Evolutionary conservation across 2,888 invertebrate species (phyloP).

Genomic region (Mycalesis mineus): DNA sequence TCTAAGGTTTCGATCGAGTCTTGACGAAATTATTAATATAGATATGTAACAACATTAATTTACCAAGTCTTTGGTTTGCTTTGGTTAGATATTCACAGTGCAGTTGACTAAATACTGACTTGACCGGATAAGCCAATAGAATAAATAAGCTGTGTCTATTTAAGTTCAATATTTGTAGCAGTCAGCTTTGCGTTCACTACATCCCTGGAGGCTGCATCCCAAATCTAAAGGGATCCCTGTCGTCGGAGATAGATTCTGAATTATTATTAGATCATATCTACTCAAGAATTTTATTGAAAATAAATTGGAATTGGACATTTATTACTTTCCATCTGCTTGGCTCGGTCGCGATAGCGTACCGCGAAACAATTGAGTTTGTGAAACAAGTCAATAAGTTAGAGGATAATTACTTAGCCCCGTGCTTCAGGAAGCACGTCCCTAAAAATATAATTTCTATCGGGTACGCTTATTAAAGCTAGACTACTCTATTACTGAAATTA

Average conservation of each 20-base stretch:
- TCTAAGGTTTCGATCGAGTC: too few species aligned
- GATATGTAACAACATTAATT: too few species aligned
- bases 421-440: background rate
- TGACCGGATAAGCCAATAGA: too few species aligned
- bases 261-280: conserved; percentile 12
- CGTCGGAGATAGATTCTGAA: conserved; percentile 12
- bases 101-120: too few species aligned
- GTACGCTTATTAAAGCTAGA: too few species aligned
- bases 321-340: background rate
- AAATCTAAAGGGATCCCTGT: conserved; percentile 12
- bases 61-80: too few species aligned
- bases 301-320: conserved; percentile 15
- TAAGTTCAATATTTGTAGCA: background rate
- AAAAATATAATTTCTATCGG: background rate
- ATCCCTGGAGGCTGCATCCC: conserved; percentile 14
- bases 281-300: conserved; percentile 1
- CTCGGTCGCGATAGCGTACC: background rate
- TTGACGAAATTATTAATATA: too few species aligned
- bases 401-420: background rate
- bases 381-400: background rate
- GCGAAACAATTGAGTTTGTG: background rate
- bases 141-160: too few species aligned
- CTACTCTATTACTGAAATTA: too few species aligned
- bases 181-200: conserved; percentile 3
- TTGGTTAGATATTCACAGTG: too few species aligned